Base-by-base conservation (phyloP, 2,113 vertebrate genomes). In the Cheirogaleus medius region DNA sequence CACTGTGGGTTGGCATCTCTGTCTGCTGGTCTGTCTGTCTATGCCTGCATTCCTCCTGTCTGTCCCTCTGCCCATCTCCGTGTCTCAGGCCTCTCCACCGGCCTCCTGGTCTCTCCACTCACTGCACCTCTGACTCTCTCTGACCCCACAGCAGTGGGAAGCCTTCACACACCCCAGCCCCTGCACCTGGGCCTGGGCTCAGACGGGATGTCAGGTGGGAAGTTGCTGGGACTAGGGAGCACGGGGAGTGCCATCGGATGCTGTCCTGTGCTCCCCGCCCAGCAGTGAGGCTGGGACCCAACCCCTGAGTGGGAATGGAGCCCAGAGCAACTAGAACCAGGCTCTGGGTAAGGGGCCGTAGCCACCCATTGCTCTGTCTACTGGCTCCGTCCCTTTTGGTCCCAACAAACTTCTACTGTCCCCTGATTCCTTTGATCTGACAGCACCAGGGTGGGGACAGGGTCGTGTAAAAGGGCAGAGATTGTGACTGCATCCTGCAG, bases 1-100 rank as follows among this genome's bases (percentile, higher is more conserved):
- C 66, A 18, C 73, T 37, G 60, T 20, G 60, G 47, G 37, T 34
- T 18, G 0, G 1, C 0, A 0, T 85, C 83, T 66, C 52, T 42
- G 39, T 29, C 52, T 20, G 78, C 80, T 54, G 78, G 86, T 1
- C 6, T 0, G 9, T 54, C 42, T 68, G 58, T 15, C 10, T 25
- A 7, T 69, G 77, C 27, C 87, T 14, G 7, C 54, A 29, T 14
- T 83, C 56, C 42, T 39, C 18, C 47, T 32, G 14, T 60, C 69
- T 80, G 58, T 85, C 27, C 42, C 39, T 82, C 11, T 77, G 34
- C 10, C 64, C 5, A 0, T 71, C 84, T 34, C 47, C 23, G 13
- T 64, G 47, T 54, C 64, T n/a, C 5, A 8, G 27, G 42, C 42
- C 42, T 44, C 64, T 21, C 34, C 14, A 12, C 34, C 18, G 3